Conservation (phyloP, 1,140 invertebrate species). For the Temnothorax nylanderi region DNA sequence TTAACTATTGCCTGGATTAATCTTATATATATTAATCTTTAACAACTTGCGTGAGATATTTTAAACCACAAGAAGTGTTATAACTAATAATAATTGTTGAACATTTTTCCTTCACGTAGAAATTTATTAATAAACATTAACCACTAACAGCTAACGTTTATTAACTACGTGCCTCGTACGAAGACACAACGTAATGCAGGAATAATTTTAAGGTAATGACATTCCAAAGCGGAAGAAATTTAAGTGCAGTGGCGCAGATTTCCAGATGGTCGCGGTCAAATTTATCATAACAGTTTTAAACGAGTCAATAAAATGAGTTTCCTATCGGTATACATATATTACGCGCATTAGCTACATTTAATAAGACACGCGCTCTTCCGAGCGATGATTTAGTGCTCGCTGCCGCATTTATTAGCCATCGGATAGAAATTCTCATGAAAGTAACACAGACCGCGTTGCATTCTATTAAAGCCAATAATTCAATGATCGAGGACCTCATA, state of each 20-base stretch:
- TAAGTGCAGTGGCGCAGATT: neutral
- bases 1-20: neutral
- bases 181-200: neutral
- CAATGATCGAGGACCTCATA: neutral
- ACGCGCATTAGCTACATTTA: slow-evolving; percentile 5
- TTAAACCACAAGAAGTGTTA: neutral
- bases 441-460: neutral
- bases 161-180: neutral
- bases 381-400: slow-evolving; percentile 11
- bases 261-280: slow-evolving; percentile 19
- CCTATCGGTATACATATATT: slow-evolving; percentile 8
- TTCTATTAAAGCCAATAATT: slow-evolving; percentile 28
- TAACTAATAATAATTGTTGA: neutral
- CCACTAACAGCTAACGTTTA: neutral
- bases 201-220: slow-evolving; percentile 13
- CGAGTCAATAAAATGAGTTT: slow-evolving; percentile 18
- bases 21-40: neutral
- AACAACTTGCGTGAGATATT: neutral
- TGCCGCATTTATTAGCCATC: slow-evolving; percentile 10
- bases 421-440: slow-evolving; percentile 24
- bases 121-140: neutral
- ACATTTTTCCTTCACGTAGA: neutral
- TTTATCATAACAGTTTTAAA: slow-evolving; percentile 29
- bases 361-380: slow-evolving; percentile 16
- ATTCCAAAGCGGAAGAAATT: slow-evolving; percentile 23